Percentiles rank a stretch among this genome's conserved stretches.
Evolutionary conservation across 2,113 vertebrate genomes (phyloP).

Genomic region (pig (Sus scrofa)): T2T-Sscrofa CM000820.6:38664001-38664500

Average conservation of each 20-base stretch:
- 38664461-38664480: neutral
- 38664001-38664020: slow-evolving; percentile 33
- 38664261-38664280: neutral
- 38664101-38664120: neutral
- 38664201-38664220: neutral
- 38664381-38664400: neutral
- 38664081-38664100: slow-evolving; percentile 7
- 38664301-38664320: neutral
- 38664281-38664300: neutral
- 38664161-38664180: neutral
- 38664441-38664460: neutral
- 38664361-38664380: neutral
- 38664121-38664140: too few species aligned
- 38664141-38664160: neutral
- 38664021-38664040: slow-evolving; percentile 45
- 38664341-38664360: neutral
- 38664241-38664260: neutral
- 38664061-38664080: slow-evolving; percentile 9
- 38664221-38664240: neutral
- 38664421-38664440: neutral
- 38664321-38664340: neutral
- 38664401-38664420: neutral
- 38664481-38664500: neutral
- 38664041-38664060: neutral
- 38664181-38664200: neutral